These are phyloP conservation scores for Etheostoma spectabile DNA, from an alignment of 2,113 vertebrate species.

Conservation along the genomic window DNA sequence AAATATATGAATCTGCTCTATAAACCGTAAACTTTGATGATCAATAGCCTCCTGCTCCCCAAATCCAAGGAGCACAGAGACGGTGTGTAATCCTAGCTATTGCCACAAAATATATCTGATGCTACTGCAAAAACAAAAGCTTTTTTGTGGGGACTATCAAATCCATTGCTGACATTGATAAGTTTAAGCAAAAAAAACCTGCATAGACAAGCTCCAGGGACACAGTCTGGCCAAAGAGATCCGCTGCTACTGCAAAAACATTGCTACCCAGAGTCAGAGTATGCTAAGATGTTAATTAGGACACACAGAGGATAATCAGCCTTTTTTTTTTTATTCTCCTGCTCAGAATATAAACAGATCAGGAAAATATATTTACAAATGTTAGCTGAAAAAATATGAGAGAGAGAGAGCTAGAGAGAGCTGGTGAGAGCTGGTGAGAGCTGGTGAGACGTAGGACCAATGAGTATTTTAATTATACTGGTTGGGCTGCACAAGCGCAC, in stretches of 20 bases:
- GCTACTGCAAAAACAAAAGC: background rate
- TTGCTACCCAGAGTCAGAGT: background rate
- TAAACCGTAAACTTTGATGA: background rate
- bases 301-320: slow-evolving; percentile 6
- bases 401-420: background rate
- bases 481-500: background rate
- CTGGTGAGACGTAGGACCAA: slow-evolving; percentile 1
- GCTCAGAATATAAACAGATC: slow-evolving; percentile 21
- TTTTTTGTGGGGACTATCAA: background rate
- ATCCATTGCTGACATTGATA: slow-evolving; percentile 2
- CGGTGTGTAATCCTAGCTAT: too few species aligned
- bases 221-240: background rate
- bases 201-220: background rate
- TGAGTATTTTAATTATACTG: background rate
- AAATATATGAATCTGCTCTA: background rate
- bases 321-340: background rate
- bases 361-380: background rate
- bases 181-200: background rate
- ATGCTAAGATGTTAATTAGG: slow-evolving; percentile 6
- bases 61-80: background rate
- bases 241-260: slow-evolving; percentile 6
- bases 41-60: background rate
- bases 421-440: background rate
- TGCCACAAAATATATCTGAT: background rate
- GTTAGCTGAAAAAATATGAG: background rate